These are phyloP conservation scores for Isotomurus palustris DNA, from an alignment of 2,888 invertebrate genomes.

Conservation along the genomic window DNA sequence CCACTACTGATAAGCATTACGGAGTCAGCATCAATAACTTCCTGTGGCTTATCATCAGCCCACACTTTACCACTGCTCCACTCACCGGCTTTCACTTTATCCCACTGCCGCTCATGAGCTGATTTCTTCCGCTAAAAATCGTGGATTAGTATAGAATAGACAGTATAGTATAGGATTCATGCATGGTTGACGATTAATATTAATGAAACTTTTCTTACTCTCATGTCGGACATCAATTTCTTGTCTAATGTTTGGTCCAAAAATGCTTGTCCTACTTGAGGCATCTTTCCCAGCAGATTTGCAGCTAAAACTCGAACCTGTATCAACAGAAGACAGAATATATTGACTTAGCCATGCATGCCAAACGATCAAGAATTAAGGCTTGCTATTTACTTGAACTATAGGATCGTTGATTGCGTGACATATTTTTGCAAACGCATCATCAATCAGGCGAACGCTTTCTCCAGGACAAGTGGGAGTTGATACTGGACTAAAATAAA, in stretches of 20 bases:
- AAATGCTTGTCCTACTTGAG: slow-evolving; percentile 79
- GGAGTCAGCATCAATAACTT: slow-evolving; percentile 66
- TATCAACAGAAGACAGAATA: slow-evolving; percentile 54
- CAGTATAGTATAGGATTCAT: too few relatives aligned
- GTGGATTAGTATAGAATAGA: slow-evolving; percentile 9
- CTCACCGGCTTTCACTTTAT: slow-evolving; percentile 76
- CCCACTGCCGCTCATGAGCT: slow-evolving; percentile 79
- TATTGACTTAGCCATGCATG: neutral
- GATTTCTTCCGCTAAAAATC: slow-evolving; percentile 66
- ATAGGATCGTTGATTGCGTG: slow-evolving; percentile 83
- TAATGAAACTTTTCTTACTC: slow-evolving; percentile 56
- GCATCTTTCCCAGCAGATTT: slow-evolving; percentile 74
- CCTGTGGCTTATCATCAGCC: slow-evolving; percentile 76
- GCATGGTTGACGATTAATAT: too few relatives aligned
- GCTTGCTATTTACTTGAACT: slow-evolving; percentile 48
- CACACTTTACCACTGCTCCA: slow-evolving; percentile 90
- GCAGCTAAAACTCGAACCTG: slow-evolving; percentile 81
- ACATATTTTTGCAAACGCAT: slow-evolving; percentile 93
- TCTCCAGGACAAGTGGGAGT: slow-evolving; percentile 67
- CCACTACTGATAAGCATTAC: slow-evolving; percentile 82
- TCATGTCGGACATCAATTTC: slow-evolving; percentile 92
- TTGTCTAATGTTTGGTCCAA: slow-evolving; percentile 95
- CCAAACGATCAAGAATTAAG: neutral
- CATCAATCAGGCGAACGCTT: slow-evolving; percentile 83
- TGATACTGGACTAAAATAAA: slow-evolving; percentile 61